phyloP scores from a whole-genome alignment of 2,797 vertebrate genomes.

The Hypotaenidia okinawae region DNA sequence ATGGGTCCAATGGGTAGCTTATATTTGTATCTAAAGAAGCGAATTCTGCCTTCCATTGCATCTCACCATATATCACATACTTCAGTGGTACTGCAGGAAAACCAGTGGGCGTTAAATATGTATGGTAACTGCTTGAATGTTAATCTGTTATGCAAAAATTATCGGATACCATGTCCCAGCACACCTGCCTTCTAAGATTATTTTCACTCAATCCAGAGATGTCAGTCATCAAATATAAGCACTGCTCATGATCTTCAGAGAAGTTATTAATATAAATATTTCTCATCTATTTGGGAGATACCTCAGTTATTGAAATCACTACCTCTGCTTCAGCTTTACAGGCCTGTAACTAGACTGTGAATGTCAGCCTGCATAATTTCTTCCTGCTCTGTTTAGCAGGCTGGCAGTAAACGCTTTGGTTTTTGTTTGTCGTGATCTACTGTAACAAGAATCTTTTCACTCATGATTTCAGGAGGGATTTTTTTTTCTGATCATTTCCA shows the following conservation, averaged over 20 bases:
- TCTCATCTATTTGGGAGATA: not conserved
- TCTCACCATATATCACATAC: not conserved
- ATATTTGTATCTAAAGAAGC: not conserved
- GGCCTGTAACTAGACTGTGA: not conserved
- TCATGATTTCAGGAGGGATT: not conserved
- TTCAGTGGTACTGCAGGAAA: not conserved
- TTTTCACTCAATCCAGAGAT: not conserved
- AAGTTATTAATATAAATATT: not conserved
- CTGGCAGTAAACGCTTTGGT: not conserved
- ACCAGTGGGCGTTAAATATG: not conserved
- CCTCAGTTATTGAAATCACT: not conserved
- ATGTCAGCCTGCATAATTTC: not conserved
- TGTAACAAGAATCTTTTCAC: conserved; percentile 8
- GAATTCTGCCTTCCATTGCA: not conserved
- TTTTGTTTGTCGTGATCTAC: conserved; percentile 21
- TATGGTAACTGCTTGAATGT: not conserved
- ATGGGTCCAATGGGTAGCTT: not conserved
- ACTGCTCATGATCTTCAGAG: not conserved
- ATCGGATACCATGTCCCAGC: not conserved
- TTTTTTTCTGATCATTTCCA: conserved; percentile 6
- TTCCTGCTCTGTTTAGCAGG: not conserved
- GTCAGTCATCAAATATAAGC: not conserved
- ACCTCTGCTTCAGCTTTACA: not conserved
- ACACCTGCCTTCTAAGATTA: not conserved
- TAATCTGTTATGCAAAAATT: not conserved